phyloP scores from a whole-genome alignment of 2,888 invertebrate species.

The Elegia similella region DNA sequence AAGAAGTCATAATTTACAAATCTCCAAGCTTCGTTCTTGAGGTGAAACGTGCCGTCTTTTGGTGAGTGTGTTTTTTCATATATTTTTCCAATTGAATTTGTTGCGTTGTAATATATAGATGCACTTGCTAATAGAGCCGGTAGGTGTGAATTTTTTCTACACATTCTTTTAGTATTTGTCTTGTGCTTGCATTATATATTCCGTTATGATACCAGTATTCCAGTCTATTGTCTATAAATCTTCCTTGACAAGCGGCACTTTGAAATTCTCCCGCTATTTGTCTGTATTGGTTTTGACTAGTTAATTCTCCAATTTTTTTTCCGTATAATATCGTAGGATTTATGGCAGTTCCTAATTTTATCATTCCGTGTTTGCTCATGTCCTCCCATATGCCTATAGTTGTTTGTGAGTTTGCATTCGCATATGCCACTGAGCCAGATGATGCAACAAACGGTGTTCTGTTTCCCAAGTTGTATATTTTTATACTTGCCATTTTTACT shows the following conservation, averaged over 20 bases:
- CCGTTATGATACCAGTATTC: constrained; percentile 24
- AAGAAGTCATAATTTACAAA: neutral
- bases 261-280: constrained; percentile 19
- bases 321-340: constrained; percentile 4
- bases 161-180: constrained; percentile 1
- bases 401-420: constrained; percentile 33
- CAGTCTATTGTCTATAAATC: constrained; percentile 24
- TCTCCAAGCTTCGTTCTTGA: constrained; percentile 20
- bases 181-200: constrained; percentile 16
- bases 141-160: constrained; percentile 22
- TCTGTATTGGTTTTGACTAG: constrained; percentile 9
- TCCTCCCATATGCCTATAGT: constrained; percentile 30
- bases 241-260: constrained; percentile 23
- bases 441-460: constrained; percentile 31
- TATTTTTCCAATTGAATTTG: constrained; percentile 20
- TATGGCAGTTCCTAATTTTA: constrained; percentile 19
- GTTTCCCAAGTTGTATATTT: constrained; percentile 30
- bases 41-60: constrained; percentile 22
- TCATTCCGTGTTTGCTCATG: constrained; percentile 22
- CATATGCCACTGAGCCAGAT: constrained; percentile 25
- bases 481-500: constrained; percentile 18
- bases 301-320: neutral
- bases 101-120: constrained; percentile 19
- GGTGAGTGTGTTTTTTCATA: constrained; percentile 17
- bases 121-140: constrained; percentile 23